These are phyloP conservation scores for Stenoptilia bipunctidactyla DNA, from an alignment of 2,888 invertebrate species.

Conservation along the genomic window DNA sequence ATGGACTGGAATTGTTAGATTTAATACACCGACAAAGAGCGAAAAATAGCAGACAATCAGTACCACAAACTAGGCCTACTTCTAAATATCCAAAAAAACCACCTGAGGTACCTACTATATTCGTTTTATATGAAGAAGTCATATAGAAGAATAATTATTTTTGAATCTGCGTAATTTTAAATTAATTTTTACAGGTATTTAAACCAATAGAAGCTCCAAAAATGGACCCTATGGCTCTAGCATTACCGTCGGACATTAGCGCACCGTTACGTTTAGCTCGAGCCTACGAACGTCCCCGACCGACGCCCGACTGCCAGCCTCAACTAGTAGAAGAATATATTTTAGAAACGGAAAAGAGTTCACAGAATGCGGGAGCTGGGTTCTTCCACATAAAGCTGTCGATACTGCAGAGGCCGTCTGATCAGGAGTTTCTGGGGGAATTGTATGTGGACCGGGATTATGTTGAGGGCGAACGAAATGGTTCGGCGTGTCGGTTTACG, in stretches of 20 bases:
- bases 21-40: slow-evolving; percentile 71
- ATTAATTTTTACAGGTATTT: slow-evolving; percentile 63
- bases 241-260: slow-evolving; percentile 60
- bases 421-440: slow-evolving; percentile 91
- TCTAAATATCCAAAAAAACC: slow-evolving; percentile 70
- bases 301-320: slow-evolving; percentile 80
- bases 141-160: not conserved
- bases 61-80: slow-evolving; percentile 50
- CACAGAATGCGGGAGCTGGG: slow-evolving; percentile 72
- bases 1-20: slow-evolving; percentile 82
- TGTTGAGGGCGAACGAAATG: slow-evolving; percentile 80
- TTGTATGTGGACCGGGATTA: slow-evolving; percentile 90
- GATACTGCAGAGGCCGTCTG: slow-evolving; percentile 87
- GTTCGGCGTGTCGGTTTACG: slow-evolving; percentile 85
- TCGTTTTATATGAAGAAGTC: not conserved
- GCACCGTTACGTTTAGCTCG: slow-evolving; percentile 49
- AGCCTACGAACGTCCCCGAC: slow-evolving; percentile 73
- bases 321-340: slow-evolving; percentile 90
- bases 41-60: slow-evolving; percentile 58
- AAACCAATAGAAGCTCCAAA: slow-evolving; percentile 75
- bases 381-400: slow-evolving; percentile 89
- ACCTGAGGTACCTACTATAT: slow-evolving; percentile 45
- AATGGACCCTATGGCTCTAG: slow-evolving; percentile 71
- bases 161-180: not conserved
- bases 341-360: slow-evolving; percentile 83